Percentiles rank a stretch among this genome's conserved stretches.
phyloP scores from a whole-genome alignment of 2,888 invertebrate genomes.

The Rhamnusium bicolor region DNA sequence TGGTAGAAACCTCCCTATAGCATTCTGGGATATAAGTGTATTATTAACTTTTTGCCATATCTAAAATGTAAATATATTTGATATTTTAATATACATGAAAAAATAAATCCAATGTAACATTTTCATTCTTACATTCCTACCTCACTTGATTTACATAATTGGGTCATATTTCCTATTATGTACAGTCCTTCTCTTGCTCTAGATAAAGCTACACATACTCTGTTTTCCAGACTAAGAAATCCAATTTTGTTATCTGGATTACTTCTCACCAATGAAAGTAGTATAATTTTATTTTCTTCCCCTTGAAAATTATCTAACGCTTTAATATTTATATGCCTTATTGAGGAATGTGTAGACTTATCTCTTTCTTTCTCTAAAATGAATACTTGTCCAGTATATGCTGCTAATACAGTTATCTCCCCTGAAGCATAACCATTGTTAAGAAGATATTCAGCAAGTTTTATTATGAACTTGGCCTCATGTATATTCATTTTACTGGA shows the following conservation, averaged over 20 bases:
- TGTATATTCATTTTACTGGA: slow-evolving; percentile 76
- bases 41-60: slow-evolving; percentile 76
- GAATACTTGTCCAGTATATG: slow-evolving; percentile 79
- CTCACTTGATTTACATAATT: slow-evolving; percentile 72
- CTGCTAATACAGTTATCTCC: slow-evolving; percentile 82
- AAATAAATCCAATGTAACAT: too few relatives aligned
- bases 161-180: slow-evolving; percentile 81
- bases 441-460: slow-evolving; percentile 75
- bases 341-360: slow-evolving; percentile 41
- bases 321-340: slow-evolving; percentile 75
- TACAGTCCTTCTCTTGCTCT: slow-evolving; percentile 82
- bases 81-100: too few relatives aligned
- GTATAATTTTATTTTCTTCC: slow-evolving; percentile 84
- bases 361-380: not conserved
- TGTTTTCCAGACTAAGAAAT: slow-evolving; percentile 79
- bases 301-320: slow-evolving; percentile 89
- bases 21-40: slow-evolving; percentile 71
- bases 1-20: slow-evolving; percentile 73
- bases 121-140: slow-evolving; percentile 53
- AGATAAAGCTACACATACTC: slow-evolving; percentile 85
- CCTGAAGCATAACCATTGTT: slow-evolving; percentile 74
- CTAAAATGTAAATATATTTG: slow-evolving; percentile 51
- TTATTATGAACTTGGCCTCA: slow-evolving; percentile 78
- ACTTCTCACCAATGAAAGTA: slow-evolving; percentile 85
- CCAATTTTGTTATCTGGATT: slow-evolving; percentile 80